Evolutionary conservation across 2,888 invertebrate species (phyloP).

Genomic region (Nipponacmea schrenckii): DNA sequence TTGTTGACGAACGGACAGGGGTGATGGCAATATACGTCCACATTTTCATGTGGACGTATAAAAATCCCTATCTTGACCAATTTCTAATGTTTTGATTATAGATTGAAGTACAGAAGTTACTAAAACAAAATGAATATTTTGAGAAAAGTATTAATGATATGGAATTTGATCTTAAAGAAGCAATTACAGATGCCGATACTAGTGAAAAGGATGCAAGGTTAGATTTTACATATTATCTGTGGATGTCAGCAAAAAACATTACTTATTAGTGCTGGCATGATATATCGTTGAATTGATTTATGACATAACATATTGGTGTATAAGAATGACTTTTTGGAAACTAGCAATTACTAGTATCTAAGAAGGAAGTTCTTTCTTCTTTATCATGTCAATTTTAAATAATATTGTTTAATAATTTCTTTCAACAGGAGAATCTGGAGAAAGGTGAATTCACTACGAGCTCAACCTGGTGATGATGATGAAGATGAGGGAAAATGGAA

Average conservation of each 20-base stretch:
- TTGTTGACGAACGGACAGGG: no score
- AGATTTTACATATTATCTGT: not conserved
- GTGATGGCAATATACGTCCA: no score
- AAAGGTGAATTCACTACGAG: conserved; percentile 54
- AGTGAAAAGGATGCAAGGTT: conserved; percentile 65
- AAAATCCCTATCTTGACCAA: not conserved
- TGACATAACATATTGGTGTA: no score
- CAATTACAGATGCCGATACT: conserved; percentile 62
- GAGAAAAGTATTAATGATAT: conserved; percentile 62
- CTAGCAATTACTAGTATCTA: not conserved
- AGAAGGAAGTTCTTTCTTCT: not conserved
- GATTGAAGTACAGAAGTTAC: conserved; percentile 64
- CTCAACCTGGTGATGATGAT: conserved; percentile 51
- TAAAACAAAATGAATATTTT: conserved; percentile 64
- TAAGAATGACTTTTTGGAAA: no score
- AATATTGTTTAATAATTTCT: conserved; percentile 8
- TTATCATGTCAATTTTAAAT: no score
- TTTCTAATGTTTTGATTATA: conserved; percentile 22
- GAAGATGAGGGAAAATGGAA: conserved; percentile 63
- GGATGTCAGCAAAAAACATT: no score
- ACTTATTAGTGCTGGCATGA: no score
- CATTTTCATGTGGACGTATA: no score
- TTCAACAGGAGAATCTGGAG: conserved; percentile 60
- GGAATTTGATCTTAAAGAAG: conserved; percentile 59
- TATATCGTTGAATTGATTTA: no score